Evolutionary conservation across 2,113 vertebrate species (phyloP).

Genomic region (Leptocoma aspasia): DNA sequence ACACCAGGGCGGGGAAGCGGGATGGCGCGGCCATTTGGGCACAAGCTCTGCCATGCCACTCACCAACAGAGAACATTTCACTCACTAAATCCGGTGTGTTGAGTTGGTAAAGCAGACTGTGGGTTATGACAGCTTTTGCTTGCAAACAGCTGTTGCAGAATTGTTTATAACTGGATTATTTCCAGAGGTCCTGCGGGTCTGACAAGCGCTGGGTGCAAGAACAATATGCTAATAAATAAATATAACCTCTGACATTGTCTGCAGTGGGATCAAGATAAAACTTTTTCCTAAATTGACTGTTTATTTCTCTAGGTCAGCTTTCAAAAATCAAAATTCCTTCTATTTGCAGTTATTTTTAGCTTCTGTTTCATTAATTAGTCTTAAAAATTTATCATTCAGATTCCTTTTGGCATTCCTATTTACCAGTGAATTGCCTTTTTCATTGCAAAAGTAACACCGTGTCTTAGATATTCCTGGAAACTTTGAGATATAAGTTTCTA

Average conservation of each 20-base stretch:
- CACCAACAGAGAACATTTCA: neutral
- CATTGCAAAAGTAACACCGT: neutral
- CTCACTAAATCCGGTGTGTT: neutral
- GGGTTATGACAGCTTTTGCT: neutral
- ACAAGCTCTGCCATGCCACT: accelerated
- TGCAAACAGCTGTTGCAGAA: neutral
- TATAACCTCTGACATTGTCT: neutral
- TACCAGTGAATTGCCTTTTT: neutral
- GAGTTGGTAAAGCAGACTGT: neutral
- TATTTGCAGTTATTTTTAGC: neutral
- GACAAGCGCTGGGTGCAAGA: neutral
- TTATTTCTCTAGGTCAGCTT: neutral
- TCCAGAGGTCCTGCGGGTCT: neutral
- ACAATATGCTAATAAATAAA: neutral
- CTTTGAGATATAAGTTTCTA: neutral
- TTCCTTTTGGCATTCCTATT: neutral
- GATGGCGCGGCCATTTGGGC: neutral
- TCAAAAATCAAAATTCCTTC: neutral
- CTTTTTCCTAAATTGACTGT: neutral
- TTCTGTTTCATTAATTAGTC: neutral
- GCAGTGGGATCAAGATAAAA: neutral
- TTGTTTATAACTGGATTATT: neutral
- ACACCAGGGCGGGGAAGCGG: accelerated
- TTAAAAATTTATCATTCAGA: neutral
- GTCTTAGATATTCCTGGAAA: neutral